Percentiles rank a stretch among this genome's conserved stretches.
Evolutionary conservation across 30 jellyfish, hydroid and myxozoan genomes (phyloP).

Genomic region (Pelagia noctiluca): DNA sequence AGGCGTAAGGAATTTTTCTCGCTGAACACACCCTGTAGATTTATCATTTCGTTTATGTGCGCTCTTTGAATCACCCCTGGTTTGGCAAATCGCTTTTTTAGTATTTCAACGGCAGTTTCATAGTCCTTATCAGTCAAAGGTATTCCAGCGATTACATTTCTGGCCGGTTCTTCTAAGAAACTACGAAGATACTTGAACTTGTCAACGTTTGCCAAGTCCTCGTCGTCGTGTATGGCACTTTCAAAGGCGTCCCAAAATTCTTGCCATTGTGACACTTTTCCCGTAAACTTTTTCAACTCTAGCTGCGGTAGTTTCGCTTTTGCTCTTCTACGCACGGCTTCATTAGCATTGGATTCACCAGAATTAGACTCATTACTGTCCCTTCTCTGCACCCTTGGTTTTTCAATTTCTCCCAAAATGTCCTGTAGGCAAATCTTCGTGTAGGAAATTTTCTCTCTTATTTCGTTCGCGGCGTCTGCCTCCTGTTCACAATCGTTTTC

Average conservation of each 20-base stretch:
- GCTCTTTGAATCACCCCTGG: background rate
- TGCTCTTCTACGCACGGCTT: background rate
- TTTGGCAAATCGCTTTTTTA: background rate
- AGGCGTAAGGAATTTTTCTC: background rate
- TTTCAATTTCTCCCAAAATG: background rate
- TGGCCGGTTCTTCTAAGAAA: background rate
- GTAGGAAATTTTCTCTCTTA: conserved; percentile 2
- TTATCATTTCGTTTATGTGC: background rate
- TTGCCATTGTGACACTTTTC: background rate
- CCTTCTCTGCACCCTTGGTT: background rate
- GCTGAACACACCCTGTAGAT: background rate
- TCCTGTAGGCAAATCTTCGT: background rate
- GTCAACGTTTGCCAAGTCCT: background rate
- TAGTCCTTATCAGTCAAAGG: background rate
- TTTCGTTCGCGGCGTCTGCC: conserved; percentile 11
- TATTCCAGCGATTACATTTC: background rate
- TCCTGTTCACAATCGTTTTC: background rate
- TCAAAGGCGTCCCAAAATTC: no score
- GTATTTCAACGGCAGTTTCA: background rate
- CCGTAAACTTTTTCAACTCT: background rate
- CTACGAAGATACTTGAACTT: background rate
- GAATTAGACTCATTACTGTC: background rate
- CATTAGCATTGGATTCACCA: background rate
- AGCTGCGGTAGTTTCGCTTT: background rate
- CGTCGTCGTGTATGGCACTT: background rate